Percentiles rank a stretch among this genome's conserved stretches.
phyloP scores from a whole-genome alignment of 2,797 vertebrate species.

The Neoniphon sammara region DNA sequence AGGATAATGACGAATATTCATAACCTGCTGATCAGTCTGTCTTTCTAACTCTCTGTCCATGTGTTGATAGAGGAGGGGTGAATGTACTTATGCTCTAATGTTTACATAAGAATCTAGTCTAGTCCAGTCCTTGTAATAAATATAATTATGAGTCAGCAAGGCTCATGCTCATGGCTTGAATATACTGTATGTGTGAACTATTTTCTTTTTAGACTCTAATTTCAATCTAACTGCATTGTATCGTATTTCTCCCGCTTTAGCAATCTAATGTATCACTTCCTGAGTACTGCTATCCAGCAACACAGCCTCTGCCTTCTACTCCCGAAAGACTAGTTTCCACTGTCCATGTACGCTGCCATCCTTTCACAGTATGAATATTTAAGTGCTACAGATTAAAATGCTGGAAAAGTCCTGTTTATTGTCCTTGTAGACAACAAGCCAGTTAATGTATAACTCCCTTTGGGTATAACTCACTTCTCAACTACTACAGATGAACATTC shows the following conservation, averaged over 20 bases:
- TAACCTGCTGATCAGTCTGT: conserved; percentile 49
- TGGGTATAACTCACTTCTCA: conserved; percentile 56
- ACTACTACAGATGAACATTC: conserved; percentile 50
- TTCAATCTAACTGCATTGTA: conserved; percentile 37
- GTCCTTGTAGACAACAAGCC: conserved; percentile 65
- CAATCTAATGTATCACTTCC: conserved; percentile 61
- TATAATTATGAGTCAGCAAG: conserved; percentile 59
- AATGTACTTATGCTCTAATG: conserved; percentile 55
- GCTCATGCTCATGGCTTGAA: conserved; percentile 58
- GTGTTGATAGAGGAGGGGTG: conserved; percentile 39
- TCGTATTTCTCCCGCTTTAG: conserved; percentile 29
- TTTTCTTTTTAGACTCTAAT: conserved; percentile 37
- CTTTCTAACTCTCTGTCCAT: conserved; percentile 27
- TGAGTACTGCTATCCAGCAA: conserved; percentile 67
- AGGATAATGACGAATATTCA: conserved; percentile 70
- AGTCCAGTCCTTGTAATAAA: conserved; percentile 63
- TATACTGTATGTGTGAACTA: conserved; percentile 41
- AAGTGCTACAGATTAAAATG: conserved; percentile 88
- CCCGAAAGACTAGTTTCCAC: conserved; percentile 54
- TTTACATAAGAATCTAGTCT: conserved; percentile 62
- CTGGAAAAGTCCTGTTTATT: conserved; percentile 83
- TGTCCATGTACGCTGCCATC: conserved; percentile 63
- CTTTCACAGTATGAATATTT: conserved; percentile 88
- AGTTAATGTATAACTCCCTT: conserved; percentile 66
- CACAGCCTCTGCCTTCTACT: conserved; percentile 31